phyloP scores from a whole-genome alignment of 2,797 vertebrate species.

The Streptopelia turtur region DNA sequence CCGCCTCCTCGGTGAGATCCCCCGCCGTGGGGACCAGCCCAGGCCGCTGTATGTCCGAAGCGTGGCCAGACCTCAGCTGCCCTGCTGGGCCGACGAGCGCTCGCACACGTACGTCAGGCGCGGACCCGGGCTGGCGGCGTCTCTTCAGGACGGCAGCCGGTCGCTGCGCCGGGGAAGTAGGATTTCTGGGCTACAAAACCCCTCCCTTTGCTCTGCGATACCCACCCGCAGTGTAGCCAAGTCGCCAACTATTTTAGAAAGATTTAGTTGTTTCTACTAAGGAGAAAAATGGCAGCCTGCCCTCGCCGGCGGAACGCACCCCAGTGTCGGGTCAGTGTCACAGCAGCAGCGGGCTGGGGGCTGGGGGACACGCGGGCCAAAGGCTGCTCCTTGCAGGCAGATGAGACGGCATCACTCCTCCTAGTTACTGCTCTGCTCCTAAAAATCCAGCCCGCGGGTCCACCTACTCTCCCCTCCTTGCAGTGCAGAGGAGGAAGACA shows the following conservation, averaged over 20 bases:
- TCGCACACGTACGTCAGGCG: not conserved
- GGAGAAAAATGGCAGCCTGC: not conserved
- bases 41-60: not conserved
- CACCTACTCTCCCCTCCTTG: not conserved
- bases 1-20: too few relatives aligned
- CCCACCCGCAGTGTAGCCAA: fast-evolving
- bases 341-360: not conserved
- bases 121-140: not conserved
- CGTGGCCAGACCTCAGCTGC: not conserved
- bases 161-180: not conserved
- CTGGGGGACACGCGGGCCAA: fast-evolving
- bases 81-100: fast-evolving
- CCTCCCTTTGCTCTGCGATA: not conserved
- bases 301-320: fast-evolving
- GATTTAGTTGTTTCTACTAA: not conserved
- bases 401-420: fast-evolving
- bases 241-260: fast-evolving
- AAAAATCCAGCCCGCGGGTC: fast-evolving
- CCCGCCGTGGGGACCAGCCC: not conserved
- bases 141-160: not conserved
- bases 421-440: too few relatives aligned
- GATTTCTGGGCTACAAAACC: fast-evolving
- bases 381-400: not conserved
- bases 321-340: fast-evolving
- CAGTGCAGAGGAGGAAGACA: not conserved